phyloP scores from a whole-genome alignment of 2,113 vertebrate species.

The Trochalopteron elliotii region DNA sequence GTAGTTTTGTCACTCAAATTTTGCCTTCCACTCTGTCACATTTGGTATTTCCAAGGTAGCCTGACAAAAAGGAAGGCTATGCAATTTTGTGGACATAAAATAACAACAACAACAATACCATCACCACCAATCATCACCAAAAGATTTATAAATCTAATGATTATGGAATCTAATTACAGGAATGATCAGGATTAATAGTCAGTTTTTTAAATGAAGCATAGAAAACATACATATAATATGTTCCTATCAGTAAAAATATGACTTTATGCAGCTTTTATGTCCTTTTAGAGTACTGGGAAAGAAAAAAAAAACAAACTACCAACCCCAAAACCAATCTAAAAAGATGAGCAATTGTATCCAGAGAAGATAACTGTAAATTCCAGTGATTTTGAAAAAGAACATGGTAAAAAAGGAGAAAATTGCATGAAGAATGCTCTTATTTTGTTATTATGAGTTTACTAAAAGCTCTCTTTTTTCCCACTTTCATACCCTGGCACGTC shows the following conservation, averaged over 20 bases:
- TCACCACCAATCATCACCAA: neutral
- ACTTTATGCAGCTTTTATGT: neutral
- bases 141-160: neutral
- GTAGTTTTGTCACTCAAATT: neutral
- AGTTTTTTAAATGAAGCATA: neutral
- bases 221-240: neutral
- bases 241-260: neutral
- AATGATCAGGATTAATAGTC: neutral
- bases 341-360: neutral
- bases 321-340: no score
- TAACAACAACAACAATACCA: neutral
- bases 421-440: neutral
- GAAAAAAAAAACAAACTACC: no score
- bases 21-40: neutral
- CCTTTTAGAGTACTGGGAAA: neutral
- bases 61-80: neutral
- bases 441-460: neutral
- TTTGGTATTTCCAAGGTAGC: neutral
- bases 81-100: neutral
- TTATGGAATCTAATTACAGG: neutral
- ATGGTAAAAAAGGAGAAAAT: neutral
- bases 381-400: neutral
- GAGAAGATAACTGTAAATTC: neutral
- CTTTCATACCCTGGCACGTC: neutral
- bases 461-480: neutral